Conservation (phyloP, 2,888 invertebrate genomes). For the Ectropis crepuscularia region DNA sequence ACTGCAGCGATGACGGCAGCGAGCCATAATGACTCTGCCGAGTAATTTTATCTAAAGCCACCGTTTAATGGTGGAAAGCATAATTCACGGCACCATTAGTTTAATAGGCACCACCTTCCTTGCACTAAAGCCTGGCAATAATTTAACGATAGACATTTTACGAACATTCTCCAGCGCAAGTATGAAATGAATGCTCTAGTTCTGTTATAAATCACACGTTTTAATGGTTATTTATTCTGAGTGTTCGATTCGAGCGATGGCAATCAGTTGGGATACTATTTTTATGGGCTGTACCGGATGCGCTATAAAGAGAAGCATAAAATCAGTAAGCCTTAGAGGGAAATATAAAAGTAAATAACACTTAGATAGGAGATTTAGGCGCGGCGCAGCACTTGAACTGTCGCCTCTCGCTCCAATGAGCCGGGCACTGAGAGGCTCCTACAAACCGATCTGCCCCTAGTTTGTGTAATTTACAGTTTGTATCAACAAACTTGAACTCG, state of each 20-base stretch:
- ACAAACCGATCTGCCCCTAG: constrained; percentile 54
- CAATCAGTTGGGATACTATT: constrained; percentile 78
- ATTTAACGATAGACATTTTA: constrained; percentile 41
- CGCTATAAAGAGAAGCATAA: constrained; percentile 78
- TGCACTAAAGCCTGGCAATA: constrained; percentile 44
- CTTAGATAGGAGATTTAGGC: constrained; percentile 74
- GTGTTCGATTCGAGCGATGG: constrained; percentile 69
- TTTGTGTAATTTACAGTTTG: constrained; percentile 50
- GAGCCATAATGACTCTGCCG: constrained; percentile 21
- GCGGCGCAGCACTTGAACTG: constrained; percentile 52
- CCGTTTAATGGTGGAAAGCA: constrained; percentile 34
- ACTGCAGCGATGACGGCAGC: constrained; percentile 8
- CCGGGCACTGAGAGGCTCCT: constrained; percentile 52
- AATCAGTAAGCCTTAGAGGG: constrained; percentile 75
- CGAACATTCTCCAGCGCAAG: constrained; percentile 48
- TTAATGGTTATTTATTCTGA: constrained; percentile 76
- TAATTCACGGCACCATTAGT: constrained; percentile 40
- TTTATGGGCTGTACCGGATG: constrained; percentile 78
- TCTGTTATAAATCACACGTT: constrained; percentile 65
- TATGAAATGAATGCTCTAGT: constrained; percentile 55
- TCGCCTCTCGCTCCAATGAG: constrained; percentile 58
- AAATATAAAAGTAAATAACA: constrained; percentile 81
- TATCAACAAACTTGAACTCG: constrained; percentile 18
- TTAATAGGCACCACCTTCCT: constrained; percentile 40
- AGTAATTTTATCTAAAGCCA: constrained; percentile 32